phyloP scores from a whole-genome alignment of 2,113 vertebrate species.

The Acanthisitta chloris region DNA sequence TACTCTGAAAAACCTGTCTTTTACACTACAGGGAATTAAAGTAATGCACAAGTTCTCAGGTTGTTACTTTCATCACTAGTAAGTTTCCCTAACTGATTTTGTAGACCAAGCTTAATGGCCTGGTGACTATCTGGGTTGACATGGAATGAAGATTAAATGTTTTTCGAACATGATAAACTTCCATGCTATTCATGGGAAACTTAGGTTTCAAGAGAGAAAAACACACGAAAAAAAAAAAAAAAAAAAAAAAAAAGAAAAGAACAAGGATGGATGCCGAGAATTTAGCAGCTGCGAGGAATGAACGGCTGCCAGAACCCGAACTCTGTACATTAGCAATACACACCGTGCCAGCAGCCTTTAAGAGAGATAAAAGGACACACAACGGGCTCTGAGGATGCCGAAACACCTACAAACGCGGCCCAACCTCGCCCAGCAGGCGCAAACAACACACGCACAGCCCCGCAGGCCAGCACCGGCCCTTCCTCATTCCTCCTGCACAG shows the following conservation, averaged over 20 bases:
- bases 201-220: background rate
- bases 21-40: background rate
- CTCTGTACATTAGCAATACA: fast-evolving
- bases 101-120: background rate
- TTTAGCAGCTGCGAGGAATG: background rate
- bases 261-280: fast-evolving
- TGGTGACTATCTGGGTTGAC: background rate
- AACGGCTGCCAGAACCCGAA: too few relatives aligned
- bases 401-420: background rate
- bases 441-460: background rate
- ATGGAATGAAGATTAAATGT: background rate
- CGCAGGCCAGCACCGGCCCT: background rate
- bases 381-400: background rate
- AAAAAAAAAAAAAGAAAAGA: too few relatives aligned
- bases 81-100: background rate
- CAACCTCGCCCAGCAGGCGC: background rate
- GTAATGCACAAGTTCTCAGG: background rate
- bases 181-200: background rate
- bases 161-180: background rate
- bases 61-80: background rate
- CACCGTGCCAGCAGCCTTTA: background rate
- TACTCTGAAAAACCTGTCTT: background rate
- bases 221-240: too few relatives aligned
- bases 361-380: fast-evolving
- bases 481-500: background rate